Evolutionary conservation across 2,113 vertebrate species (phyloP), one percentile per base, ranked within the genome.

Genomic region (Hydropotes inermis): DNA sequence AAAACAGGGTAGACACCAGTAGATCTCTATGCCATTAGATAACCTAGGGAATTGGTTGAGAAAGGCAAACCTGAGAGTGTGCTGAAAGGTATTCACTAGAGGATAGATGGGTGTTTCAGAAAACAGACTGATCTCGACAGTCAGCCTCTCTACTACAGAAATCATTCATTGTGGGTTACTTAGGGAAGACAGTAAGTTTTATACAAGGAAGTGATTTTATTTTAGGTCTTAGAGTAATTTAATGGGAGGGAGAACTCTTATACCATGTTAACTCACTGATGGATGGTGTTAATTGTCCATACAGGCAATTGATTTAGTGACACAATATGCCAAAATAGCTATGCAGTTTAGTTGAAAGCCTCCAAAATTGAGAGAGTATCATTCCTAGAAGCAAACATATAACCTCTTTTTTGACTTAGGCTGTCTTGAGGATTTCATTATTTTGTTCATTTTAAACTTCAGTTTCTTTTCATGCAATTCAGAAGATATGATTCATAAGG

Each of bases 31-130:
- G 87, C 70, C 96, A 94, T 92, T 58, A 91, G 92, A 52, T 21
- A 96, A 97, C 89, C 67, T 36, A 74, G 70, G 96, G 88, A 95
- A 98, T 64, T 98, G 54, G 3, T 91, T 97, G 64, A 98, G 95
- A 83, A 61, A 98, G 61, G 81, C n/a, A 89, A 97, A 55, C 30
- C 81, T 89, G 90, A 96, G 45, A 85, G 30, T 97, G 30, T 98
- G 86, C 50, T 97, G 57, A 93, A 97, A 97, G 55, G 52, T 98
- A 98, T 92, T 97, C 97, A 47, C 74, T 88, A 83, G 74, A 95
- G 88, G 92, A 92, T 54, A 97, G 60, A 92, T 0, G 4, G 60
- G 55, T 97, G 12, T 64, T 97, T 86, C 82, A 96, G 92, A 91
- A 96, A 88, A 54, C 47, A 97, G 94, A 98, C 83, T 86, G 58